A percentile compares a stretch with the other conserved stretches of the same genome.
Evolutionary conservation across 2,888 invertebrate species (phyloP).

Genomic region (Cremastinae sp.): DNA sequence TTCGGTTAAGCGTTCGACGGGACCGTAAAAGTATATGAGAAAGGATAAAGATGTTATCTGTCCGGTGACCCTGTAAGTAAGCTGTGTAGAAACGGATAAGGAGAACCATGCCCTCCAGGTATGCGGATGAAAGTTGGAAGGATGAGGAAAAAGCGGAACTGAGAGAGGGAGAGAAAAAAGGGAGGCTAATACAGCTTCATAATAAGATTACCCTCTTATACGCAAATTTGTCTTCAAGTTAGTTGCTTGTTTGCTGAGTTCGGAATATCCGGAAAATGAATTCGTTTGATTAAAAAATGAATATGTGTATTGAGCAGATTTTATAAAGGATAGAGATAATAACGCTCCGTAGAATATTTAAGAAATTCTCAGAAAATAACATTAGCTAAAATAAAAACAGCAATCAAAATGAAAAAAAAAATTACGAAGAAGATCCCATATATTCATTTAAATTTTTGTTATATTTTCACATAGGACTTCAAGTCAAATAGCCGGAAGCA

Average conservation of each 20-base stretch:
- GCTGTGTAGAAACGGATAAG: constrained; percentile 44
- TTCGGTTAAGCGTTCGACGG: constrained; percentile 71
- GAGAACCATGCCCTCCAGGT: constrained; percentile 40
- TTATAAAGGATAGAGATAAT: too few relatives aligned
- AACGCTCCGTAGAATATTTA: too few relatives aligned
- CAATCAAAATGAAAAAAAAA: too few relatives aligned
- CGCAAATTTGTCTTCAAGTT: constrained; percentile 72
- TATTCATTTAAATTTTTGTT: too few relatives aligned
- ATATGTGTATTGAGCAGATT: too few relatives aligned
- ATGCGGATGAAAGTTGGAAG: constrained; percentile 16
- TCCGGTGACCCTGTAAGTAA: constrained; percentile 45
- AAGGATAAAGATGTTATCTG: constrained; percentile 77
- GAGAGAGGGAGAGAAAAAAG: constrained; percentile 18
- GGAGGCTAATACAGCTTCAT: constrained; percentile 61
- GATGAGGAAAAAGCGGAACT: constrained; percentile 4
- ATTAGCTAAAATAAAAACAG: too few relatives aligned
- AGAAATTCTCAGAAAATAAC: too few relatives aligned
- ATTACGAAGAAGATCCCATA: too few relatives aligned
- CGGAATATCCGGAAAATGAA: too few relatives aligned
- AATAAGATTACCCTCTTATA: constrained; percentile 74
- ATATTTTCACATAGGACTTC: too few relatives aligned
- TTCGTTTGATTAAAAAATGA: too few relatives aligned
- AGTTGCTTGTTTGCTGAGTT: constrained; percentile 66
- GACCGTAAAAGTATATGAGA: constrained; percentile 76
- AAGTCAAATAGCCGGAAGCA: too few relatives aligned